Base-by-base conservation (phyloP, 2,113 vertebrate species). In the Spheniscus mendiculus region DNA sequence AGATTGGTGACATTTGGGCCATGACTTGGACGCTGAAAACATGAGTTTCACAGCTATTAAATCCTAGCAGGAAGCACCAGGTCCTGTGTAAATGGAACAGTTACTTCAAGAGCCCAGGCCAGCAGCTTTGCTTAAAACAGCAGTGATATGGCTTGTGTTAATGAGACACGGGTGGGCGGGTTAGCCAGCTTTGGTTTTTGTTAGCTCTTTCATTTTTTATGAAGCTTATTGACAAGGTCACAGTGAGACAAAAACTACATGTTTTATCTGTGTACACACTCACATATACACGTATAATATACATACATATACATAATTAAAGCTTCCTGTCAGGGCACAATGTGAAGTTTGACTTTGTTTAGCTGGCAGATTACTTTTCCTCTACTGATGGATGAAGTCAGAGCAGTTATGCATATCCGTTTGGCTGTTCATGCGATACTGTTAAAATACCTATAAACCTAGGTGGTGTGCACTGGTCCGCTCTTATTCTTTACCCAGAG, bases 11-110 rank as follows among this genome's bases (percentile, higher is more conserved):
- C 67, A 80, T 87, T 83, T 87, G 42, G 72, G 67, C 72, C 79
- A 71, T 6, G 55, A 86, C 62, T 86, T 81, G 32, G 22, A 94
- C 63, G 53, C 66, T 88, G 90, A 83, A 93, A 88, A 69, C 42
- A 44, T 34, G 67, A 89, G 29, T 92, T 96, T 97, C 79, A 81
- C 21, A 81, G 85, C 83, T 87, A 89, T 92, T 94, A 90, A 90
- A 89, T 71, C 36, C 83, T 90, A 89, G 56, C 59, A 93, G 63
- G 72, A 90, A 59, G 55, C 73, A 70, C 14, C 15, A 59, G 42
- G 79, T 81, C 83, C 59, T 55, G 18, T 78, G 55, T 70, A 81
- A 94, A 94, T 81, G 55, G 62, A 90, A 71, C 7, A 69, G 30
- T 90, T 92, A 56, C 40, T 90, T 61, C 67, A 73, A 87, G 55